Conservation (phyloP, 2,797 vertebrate species). For the Eurystomus glaucurus region DNA sequence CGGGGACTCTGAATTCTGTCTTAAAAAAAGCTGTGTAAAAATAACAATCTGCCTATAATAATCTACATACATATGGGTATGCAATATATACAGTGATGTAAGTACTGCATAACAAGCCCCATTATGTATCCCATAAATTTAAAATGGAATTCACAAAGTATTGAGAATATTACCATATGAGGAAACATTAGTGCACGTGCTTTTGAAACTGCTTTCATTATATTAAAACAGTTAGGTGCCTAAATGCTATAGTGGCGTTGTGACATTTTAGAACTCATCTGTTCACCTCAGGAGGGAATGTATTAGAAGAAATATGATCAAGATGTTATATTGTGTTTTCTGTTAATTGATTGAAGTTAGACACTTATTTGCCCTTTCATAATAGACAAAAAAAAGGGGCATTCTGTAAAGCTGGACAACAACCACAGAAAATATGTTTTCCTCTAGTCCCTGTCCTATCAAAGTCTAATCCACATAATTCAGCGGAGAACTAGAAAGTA, state of each 20-base stretch:
- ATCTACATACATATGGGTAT: background rate
- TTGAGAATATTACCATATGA: background rate
- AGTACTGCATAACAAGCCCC: background rate
- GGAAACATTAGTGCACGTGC: background rate
- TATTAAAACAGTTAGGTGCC: background rate
- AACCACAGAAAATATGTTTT: background rate
- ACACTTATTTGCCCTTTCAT: background rate
- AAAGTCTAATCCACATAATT: background rate
- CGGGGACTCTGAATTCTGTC: background rate
- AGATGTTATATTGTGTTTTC: background rate
- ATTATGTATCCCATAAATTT: background rate
- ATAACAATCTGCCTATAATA: accelerated
- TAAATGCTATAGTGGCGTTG: background rate
- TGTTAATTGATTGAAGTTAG: background rate
- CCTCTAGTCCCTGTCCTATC: background rate
- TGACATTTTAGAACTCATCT: background rate
- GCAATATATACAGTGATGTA: background rate
- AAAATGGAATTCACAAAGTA: background rate
- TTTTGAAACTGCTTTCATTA: background rate
- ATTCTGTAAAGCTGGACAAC: background rate
- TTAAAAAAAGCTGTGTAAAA: background rate
- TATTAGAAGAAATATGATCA: background rate
- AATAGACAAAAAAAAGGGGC: background rate
- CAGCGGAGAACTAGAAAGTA: background rate
- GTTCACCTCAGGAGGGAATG: background rate